Evolutionary conservation across 2,797 vertebrate genomes (phyloP), one percentile per base, ranked within the genome.

Genomic region (Onychomys leucogaster): DNA sequence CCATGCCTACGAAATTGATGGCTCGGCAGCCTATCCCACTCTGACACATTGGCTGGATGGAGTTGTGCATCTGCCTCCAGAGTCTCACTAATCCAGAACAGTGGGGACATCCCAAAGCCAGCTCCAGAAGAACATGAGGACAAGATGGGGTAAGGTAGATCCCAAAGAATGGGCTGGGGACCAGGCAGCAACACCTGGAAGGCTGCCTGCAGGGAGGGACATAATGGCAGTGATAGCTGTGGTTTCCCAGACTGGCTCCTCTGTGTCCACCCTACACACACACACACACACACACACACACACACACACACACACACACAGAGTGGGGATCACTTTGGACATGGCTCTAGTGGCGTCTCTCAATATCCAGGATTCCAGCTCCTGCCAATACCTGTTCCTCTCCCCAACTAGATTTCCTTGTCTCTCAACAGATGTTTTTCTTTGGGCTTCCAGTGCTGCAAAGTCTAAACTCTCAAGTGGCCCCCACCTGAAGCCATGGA

Each of bases 1-100:
- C 99, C 99, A 99, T 99, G 97, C 99, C 99, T 99, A 99, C 99
- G 99, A 99, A 99, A 99, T 61, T 99, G 97, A 99, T 99, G 98
- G 99, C 99, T 97, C 99, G 99, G 98, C 99, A 99, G 98, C n/a
- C 99, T 49, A 49, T 99, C 99, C 96, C 96, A 98, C 98, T 99
- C 98, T 98, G 99, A 99, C 99, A 99, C 99, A 99, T 46, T 46
- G 43, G 43, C 99, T 99, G 99, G 99, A 99, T 98, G 99, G 98
- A 99, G 99, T 98, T 97, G 99, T 99, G 98, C 99, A 98, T 99
- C 99, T 94, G 99, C 99, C 99, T 99, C 99, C 97, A 98, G 98
- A 97, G 97, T 98, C 23, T 61, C 61, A 61, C 99, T 99, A 99
- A 99, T 99, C 98, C 99, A 98, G 98, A 99, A 99, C 49, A 49